These are phyloP conservation scores for Cyanistes caeruleus DNA, from an alignment of 2,113 vertebrate species.

Conservation along the genomic window DNA sequence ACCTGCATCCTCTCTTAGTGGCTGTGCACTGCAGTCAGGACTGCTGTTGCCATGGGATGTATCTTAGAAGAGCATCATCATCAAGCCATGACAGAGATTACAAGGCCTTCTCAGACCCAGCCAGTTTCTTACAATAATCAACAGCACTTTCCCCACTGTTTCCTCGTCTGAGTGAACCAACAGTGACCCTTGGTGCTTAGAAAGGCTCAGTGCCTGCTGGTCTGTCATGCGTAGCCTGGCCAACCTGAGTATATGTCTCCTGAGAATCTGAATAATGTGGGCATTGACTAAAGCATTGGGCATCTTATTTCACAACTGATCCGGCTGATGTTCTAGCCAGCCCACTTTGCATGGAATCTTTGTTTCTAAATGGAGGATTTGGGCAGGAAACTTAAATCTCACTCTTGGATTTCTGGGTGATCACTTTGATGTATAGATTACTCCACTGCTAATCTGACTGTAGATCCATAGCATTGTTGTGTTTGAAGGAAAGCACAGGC, in stretches of 20 bases:
- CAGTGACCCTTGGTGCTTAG: conserved; percentile 67
- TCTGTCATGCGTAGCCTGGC: background rate
- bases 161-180: conserved; percentile 31
- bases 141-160: background rate
- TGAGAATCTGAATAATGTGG: background rate
- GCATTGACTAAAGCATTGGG: background rate
- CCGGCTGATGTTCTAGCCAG: background rate
- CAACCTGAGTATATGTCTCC: background rate
- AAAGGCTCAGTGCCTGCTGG: conserved; percentile 5
- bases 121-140: background rate
- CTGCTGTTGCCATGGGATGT: background rate
- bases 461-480: background rate
- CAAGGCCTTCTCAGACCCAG: background rate
- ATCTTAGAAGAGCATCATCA: background rate
- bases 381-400: background rate
- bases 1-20: background rate
- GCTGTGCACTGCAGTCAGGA: background rate
- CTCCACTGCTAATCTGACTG: background rate
- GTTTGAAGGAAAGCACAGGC: background rate
- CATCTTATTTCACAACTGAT: background rate
- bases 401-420: background rate
- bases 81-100: background rate
- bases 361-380: background rate
- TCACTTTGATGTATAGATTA: background rate
- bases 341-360: background rate